Base-by-base conservation (phyloP, 1,140 invertebrate species). In the Diploscapter pachys region DNA sequence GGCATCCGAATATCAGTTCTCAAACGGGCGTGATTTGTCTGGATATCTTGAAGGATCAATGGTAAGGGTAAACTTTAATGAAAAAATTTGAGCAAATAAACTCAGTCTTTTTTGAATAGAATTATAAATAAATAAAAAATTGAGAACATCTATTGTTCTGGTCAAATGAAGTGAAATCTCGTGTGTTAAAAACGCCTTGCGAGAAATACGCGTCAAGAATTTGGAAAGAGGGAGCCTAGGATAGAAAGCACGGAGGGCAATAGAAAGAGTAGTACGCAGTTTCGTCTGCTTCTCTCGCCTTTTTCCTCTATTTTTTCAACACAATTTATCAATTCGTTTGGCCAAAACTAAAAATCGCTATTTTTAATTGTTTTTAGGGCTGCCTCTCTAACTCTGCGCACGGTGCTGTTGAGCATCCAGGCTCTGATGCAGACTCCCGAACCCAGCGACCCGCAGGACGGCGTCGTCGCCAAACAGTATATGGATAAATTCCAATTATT, bases 1-100 rank as follows among this genome's bases (percentile, higher is more conserved):
- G 96, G 97, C 96, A 99, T 89, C 97, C 96, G 66, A 99, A 99
- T 89, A 96, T 99, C 81, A 98, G 94, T 69, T 98, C 95, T 50
- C 95, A 96, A 4, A 99, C 96, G 51, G 96, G 97, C 72, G 94
- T 94, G 62, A 98, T 99, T 85, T 99, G 97, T 88, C 89, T 99
- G 86, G 97, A 99, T 87, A 99, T 99, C 84, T 89, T 99, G 48
- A 99, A 98, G 90, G 96, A 98, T 87, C 95, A 99, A 87, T 99
- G 96, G 93, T 93, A 80, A 80, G 83, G 80, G 63, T 5, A 51
- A 51, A 48, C 6, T 13, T 53, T 4, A 4, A 48, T 8, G 4
- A 8, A 52, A 4, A 50, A 3, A 11, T 48, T 2, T 3, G 13
- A 52, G 51, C 13, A 49, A 53, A 56, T 49, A 4, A 11, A 53